Base-by-base conservation (phyloP, 2,797 vertebrate species). In the Anomalospiza imberbis region DNA sequence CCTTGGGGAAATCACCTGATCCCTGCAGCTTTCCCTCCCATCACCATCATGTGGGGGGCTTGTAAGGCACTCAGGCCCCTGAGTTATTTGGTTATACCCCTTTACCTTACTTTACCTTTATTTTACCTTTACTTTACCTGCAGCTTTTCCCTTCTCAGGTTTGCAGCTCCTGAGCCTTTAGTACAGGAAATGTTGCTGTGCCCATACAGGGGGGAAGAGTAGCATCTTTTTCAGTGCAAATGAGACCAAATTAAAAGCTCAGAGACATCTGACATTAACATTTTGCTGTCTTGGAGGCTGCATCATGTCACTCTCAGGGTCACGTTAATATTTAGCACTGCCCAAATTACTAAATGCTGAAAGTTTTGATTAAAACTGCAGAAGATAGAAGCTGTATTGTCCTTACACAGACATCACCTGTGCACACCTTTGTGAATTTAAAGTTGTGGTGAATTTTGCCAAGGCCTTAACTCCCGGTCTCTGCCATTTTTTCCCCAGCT, bases 41-140 rank as follows among this genome's bases (percentile, higher is more conserved):
- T 2, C 2, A 13, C 1, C 1, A 6, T 47, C 32, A 5, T 1
- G 1, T 14, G 15, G 12, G 26, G n/a, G 31, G 10, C 0, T 1
- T 25, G 31, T 9, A 51, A 85, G 78, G 50, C 36, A 20, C 63
- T n/a, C n/a, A n/a, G n/a, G n/a, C n/a, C n/a, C n/a, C n/a, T 16
- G 25, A 78, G 25, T 63, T 77, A 40, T 16, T 81, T 7, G 8
- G 36, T 85, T 73, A 5, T 7, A 15, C 17, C 61, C 25, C 32
- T 50, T 50, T 5, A 50, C 48, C 28, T 22, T 31, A 53, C 44
- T 22, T 47, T 47, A 24, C 45, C 21, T 47, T 47, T 55, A 24
- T 6, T 55, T 54, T 32, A 20, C 20, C 19, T 54, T 57, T 58
- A 58, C 12, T 53, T 51, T 5, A 53, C 53, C 25, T 22, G 19